These are phyloP conservation scores for Galaxea fascicularis DNA, from an alignment of 92 coral and sea anemone genomes.

Conservation along the genomic window DNA sequence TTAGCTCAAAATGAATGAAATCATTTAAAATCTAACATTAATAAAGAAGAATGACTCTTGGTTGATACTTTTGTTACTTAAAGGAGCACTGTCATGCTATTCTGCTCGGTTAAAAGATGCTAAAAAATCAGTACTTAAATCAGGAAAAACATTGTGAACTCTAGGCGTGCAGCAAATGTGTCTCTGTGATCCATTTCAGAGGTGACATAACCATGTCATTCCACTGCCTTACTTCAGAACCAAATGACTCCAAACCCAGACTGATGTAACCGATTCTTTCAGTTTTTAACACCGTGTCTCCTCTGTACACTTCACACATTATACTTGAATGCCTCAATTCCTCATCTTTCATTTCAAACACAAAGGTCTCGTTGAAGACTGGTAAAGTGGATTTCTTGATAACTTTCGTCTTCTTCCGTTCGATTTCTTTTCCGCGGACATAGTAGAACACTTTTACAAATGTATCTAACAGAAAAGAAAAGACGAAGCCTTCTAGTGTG, in stretches of 20 bases:
- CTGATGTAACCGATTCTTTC: conserved; percentile 81
- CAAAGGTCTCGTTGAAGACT: conserved; percentile 89
- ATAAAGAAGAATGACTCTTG: background rate
- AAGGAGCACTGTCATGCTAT: too few species aligned
- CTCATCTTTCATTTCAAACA: conserved; percentile 84
- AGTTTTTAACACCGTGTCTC: conserved; percentile 81
- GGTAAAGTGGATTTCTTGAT: conserved; percentile 76
- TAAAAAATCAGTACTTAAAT: too few species aligned
- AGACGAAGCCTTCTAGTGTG: too few species aligned
- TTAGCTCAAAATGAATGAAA: background rate
- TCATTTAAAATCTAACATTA: background rate
- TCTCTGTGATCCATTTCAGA: conserved; percentile 85
- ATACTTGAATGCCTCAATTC: conserved; percentile 78
- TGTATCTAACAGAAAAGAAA: conserved; percentile 57
- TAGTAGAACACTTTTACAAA: conserved; percentile 74
- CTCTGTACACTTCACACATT: conserved; percentile 78
- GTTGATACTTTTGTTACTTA: background rate
- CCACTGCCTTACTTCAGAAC: conserved; percentile 94
- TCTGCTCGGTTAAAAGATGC: too few species aligned
- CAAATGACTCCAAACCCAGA: conserved; percentile 83
- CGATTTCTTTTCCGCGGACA: conserved; percentile 70
- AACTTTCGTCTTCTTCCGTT: conserved; percentile 82
- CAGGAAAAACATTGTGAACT: too few species aligned
- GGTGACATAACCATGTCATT: conserved; percentile 93
- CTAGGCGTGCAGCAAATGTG: conserved; percentile 79